Base-by-base conservation (phyloP, 2,797 vertebrate genomes). In the Atherinosoma microstoma region DNA sequence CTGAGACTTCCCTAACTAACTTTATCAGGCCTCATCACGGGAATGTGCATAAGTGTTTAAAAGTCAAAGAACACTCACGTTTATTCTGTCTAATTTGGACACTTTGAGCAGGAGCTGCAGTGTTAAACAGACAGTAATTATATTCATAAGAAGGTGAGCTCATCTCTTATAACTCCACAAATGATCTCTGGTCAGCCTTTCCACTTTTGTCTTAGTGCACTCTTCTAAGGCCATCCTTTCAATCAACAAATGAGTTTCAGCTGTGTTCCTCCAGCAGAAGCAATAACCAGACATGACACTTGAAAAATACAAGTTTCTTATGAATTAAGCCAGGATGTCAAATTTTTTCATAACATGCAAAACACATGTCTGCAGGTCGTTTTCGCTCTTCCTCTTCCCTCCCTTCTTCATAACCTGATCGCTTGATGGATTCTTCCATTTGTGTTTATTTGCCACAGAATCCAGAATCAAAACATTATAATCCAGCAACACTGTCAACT, bases 1-100 rank as follows among this genome's bases (percentile, higher is more conserved):
- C 70, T 77, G 73, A 84, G 70, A 77, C 75, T 80, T 12, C 40
- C 47, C 65, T 79, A 64, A 24, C 75, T 79, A 83, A 86, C 64
- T 82, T 80, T 70, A 86, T 84, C 72, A 82, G 66, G 54, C 59
- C n/a, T 79, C 63, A 76, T 70, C 71, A 78, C 66, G 61, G 67
- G 67, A 66, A 57, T 63, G 60, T 7, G 47, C 56, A 71, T 13
- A 58, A 34, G 53, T 66, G 64, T 47, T n/a, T 20, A 53, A 68
- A 47, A 58, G 62, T 66, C 65, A 79, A 68, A 75, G 20, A 59
- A 20, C 24, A 45, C n/a, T 29, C 12, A 13, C 64, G 6, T 79
- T 84, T 73, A 68, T 74, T 85, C 47, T 42, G 24, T 11, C 15
- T 34, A 64, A 64, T n/a, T 62, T 8, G 38, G 40, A 59, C 12